Percentiles rank a stretch among this genome's conserved stretches.
phyloP scores from a whole-genome alignment of 2,888 invertebrate species.

The Euplagia quadripunctaria region DNA sequence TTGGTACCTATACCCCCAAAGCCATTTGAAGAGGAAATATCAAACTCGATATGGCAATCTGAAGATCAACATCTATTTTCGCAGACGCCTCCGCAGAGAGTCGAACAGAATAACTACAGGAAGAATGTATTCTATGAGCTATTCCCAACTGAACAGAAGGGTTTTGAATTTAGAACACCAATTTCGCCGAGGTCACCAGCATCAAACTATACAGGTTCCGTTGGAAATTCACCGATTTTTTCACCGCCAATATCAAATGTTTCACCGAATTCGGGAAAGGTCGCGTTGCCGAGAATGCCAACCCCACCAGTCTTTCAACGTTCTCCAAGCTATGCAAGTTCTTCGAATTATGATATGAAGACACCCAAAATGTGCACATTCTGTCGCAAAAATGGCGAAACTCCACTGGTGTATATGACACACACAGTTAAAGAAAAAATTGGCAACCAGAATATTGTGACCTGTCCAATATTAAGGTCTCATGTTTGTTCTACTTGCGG shows the following conservation, averaged over 20 bases:
- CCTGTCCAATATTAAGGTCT: conserved; percentile 77
- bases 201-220: conserved; percentile 24
- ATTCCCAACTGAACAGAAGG: conserved; percentile 67
- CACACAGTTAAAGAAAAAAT: conserved; percentile 73
- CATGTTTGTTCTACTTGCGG: conserved; percentile 76
- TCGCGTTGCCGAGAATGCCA: conserved; percentile 20
- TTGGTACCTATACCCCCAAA: conserved; percentile 38
- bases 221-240: conserved; percentile 27
- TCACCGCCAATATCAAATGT: conserved; percentile 23
- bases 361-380: conserved; percentile 71
- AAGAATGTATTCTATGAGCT: conserved; percentile 64
- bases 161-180: conserved; percentile 58
- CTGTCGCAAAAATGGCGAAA: conserved; percentile 81
- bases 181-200: conserved; percentile 43
- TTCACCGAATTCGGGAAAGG: conserved; percentile 23
- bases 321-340: conserved; percentile 29
- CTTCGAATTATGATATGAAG: conserved; percentile 38
- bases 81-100: conserved; percentile 53
- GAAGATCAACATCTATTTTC: conserved; percentile 39
- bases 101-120: conserved; percentile 29
- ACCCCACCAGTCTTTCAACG: conserved; percentile 25
- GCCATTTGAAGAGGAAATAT: conserved; percentile 29
- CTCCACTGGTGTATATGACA: conserved; percentile 73
- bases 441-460: conserved; percentile 68
- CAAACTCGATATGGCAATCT: conserved; percentile 39